Percentiles rank a stretch among this genome's conserved stretches.
These are phyloP conservation scores for Pteropus alecto DNA, from an alignment of 2,113 vertebrate genomes.

Conservation along the genomic window DNA sequence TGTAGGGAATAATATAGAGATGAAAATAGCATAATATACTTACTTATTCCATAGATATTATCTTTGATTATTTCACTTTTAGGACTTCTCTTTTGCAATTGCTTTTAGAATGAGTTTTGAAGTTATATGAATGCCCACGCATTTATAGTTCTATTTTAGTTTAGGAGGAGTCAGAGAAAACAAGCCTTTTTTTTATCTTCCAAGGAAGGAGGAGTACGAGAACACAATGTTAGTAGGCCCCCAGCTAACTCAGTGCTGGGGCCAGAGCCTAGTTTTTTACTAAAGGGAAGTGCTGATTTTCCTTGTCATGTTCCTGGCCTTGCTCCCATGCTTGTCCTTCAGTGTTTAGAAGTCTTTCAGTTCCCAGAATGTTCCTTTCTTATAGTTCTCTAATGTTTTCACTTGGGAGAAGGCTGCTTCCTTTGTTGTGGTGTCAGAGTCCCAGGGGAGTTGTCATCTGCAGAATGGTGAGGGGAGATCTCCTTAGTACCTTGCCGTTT, in stretches of 20 bases:
- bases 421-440: conserved; percentile 68
- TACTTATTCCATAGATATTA: neutral
- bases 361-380: conserved; percentile 59
- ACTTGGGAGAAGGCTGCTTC: conserved; percentile 62
- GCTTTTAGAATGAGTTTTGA: neutral
- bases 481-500: conserved; percentile 78
- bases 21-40: neutral
- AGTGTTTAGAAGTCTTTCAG: conserved; percentile 46
- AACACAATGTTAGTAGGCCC: neutral
- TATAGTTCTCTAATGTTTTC: conserved; percentile 76
- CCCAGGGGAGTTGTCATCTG: conserved; percentile 89
- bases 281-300: conserved; percentile 77
- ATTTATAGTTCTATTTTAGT: neutral
- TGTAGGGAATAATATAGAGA: neutral
- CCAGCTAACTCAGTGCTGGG: neutral
- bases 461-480: conserved; percentile 90
- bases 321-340: conserved; percentile 37
- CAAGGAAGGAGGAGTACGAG: neutral
- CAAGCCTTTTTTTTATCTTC: neutral
- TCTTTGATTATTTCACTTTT: neutral
- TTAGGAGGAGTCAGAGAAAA: neutral
- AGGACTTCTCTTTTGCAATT: neutral
- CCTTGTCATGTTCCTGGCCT: conserved; percentile 77
- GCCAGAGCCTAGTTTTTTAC: conserved; percentile 72
- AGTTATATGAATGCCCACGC: neutral